Evolutionary conservation across 2,113 vertebrate genomes (phyloP).

Genomic region (Alligator mississippiensis): DNA sequence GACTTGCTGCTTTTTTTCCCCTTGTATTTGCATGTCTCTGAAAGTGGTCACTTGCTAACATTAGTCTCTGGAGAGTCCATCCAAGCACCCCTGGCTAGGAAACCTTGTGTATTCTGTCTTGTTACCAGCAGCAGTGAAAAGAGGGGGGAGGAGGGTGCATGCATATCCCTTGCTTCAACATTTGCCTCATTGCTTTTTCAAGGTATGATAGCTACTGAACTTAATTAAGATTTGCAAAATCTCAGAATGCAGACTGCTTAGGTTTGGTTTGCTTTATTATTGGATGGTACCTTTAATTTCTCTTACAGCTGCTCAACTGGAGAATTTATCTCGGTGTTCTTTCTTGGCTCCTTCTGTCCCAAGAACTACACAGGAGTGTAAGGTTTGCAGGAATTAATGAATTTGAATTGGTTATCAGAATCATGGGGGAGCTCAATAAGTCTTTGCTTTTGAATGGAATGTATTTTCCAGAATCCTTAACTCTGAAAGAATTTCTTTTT

Average conservation of each 20-base stretch:
- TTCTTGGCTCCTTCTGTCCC: neutral
- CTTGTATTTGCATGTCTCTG: neutral
- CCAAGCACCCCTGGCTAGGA: fast-evolving
- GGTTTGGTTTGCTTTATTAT: no score
- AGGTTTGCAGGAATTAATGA: neutral
- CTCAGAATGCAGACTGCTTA: no score
- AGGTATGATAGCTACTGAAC: no score
- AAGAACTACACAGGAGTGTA: neutral
- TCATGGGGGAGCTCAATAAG: neutral
- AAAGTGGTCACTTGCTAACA: neutral
- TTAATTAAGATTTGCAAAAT: no score
- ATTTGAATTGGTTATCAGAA: neutral
- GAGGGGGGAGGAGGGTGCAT: no score
- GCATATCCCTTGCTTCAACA: no score
- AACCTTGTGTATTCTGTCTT: neutral
- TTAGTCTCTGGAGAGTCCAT: fast-evolving
- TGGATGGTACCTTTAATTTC: neutral
- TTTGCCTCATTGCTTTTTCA: no score
- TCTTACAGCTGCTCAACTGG: neutral
- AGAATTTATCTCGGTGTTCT: neutral
- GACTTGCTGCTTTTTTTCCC: neutral
- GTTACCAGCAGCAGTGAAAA: no score
- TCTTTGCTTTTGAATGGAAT: neutral
- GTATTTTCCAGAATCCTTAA: neutral
- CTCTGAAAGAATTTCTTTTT: neutral